Percentiles rank a stretch among this genome's conserved stretches.
phyloP scores from a whole-genome alignment of 2,113 vertebrate species.

The Urocolius indicus region DNA sequence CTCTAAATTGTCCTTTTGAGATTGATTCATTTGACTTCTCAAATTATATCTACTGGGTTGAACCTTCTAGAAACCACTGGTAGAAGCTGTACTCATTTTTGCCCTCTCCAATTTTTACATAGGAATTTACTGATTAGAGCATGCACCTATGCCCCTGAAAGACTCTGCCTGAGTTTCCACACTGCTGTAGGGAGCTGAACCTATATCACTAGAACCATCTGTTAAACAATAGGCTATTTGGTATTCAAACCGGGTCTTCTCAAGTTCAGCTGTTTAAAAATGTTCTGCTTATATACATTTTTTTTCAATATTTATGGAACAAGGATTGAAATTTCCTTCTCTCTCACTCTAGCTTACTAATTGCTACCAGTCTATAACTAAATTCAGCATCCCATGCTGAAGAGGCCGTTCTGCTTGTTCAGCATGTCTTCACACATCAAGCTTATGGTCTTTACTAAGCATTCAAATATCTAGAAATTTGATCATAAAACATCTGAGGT shows the following conservation, averaged over 20 bases:
- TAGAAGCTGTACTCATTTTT: neutral
- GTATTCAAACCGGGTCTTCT: slow-evolving; percentile 9
- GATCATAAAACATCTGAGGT: neutral
- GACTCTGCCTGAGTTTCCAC: neutral
- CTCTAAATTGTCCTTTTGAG: neutral
- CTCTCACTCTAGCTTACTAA: neutral
- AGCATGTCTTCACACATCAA: neutral
- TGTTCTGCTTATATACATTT: neutral
- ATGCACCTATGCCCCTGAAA: neutral
- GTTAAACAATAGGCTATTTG: neutral
- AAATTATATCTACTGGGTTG: fast-evolving
- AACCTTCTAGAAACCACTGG: neutral
- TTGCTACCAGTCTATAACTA: neutral
- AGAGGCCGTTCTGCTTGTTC: neutral
- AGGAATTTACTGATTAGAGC: neutral
- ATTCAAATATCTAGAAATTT: neutral
- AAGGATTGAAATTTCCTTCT: neutral
- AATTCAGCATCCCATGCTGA: neutral
- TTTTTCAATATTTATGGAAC: slow-evolving; percentile 41
- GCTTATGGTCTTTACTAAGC: neutral
- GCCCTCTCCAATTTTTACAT: neutral
- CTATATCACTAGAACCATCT: neutral
- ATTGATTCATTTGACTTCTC: neutral
- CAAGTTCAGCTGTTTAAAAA: slow-evolving; percentile 19
- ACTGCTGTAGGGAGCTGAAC: neutral